Conservation (phyloP, 1,140 invertebrate genomes). For the Paralvinella palmiformis region DNA sequence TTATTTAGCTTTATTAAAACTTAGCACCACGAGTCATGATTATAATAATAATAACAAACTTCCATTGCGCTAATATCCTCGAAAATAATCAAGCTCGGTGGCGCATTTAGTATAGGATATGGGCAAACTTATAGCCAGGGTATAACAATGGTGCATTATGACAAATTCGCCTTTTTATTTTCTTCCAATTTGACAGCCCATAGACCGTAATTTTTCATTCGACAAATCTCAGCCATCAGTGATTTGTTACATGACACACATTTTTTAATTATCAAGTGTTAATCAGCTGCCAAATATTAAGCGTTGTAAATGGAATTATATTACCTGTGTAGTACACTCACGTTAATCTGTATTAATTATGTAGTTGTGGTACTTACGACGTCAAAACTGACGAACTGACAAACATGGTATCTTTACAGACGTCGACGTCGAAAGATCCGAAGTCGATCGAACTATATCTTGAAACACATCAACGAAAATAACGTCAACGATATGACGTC, state of each 20-base stretch:
- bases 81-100: neutral
- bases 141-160: neutral
- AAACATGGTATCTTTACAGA: neutral
- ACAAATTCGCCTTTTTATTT: neutral
- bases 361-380: neutral
- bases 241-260: neutral
- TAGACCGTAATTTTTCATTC: too few species aligned
- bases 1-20: neutral
- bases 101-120: neutral
- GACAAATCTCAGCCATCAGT: too few species aligned
- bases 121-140: too few species aligned
- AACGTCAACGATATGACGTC: neutral
- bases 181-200: too few species aligned
- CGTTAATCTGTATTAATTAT: neutral
- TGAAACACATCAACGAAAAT: neutral
- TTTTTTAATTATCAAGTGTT: neutral
- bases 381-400: neutral
- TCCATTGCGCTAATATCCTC: neutral
- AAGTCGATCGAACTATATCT: conserved; percentile 10
- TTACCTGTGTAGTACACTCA: neutral
- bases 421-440: conserved; percentile 7
- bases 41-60: too few species aligned
- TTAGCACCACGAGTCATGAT: too few species aligned
- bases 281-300: neutral
- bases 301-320: neutral